Conservation (phyloP, 2,888 invertebrate genomes). For the Lepidochitona cinerea region DNA sequence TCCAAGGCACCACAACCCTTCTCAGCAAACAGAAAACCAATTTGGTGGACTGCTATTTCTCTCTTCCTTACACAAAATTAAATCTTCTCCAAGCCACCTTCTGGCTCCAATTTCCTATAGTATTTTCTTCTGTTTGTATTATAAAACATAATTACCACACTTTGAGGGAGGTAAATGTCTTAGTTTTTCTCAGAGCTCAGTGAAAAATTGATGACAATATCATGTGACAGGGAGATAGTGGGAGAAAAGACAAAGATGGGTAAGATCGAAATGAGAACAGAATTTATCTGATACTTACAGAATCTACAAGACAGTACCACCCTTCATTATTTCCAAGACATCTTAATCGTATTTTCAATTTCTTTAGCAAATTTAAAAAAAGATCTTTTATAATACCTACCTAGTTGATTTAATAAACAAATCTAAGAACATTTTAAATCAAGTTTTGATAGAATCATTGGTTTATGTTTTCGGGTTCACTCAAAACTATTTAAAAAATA, state of each 20-base stretch:
- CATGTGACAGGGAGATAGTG: not conserved
- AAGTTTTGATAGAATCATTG: no score
- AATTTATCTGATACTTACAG: no score
- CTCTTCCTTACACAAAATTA: constrained; percentile 3
- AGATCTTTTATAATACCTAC: no score
- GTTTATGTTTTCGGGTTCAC: no score
- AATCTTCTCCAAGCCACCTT: not conserved
- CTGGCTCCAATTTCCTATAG: constrained; percentile 3
- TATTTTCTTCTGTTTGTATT: constrained; percentile 5
- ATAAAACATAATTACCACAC: constrained; percentile 8
- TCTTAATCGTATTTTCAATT: no score
- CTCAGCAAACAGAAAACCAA: constrained; percentile 6
- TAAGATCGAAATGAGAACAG: not conserved
- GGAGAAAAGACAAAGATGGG: not conserved
- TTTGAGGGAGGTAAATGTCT: not conserved
- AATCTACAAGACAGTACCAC: no score
- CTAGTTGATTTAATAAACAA: no score
- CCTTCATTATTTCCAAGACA: no score
- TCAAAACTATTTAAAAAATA: no score
- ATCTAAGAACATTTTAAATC: no score
- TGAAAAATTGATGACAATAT: constrained; percentile 5
- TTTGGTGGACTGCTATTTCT: not conserved
- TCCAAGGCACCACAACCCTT: not conserved
- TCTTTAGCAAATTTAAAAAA: no score
- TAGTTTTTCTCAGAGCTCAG: constrained; percentile 1